Conservation (phyloP, 2,797 vertebrate species). For the Gymnoscopelus microlampas region DNA sequence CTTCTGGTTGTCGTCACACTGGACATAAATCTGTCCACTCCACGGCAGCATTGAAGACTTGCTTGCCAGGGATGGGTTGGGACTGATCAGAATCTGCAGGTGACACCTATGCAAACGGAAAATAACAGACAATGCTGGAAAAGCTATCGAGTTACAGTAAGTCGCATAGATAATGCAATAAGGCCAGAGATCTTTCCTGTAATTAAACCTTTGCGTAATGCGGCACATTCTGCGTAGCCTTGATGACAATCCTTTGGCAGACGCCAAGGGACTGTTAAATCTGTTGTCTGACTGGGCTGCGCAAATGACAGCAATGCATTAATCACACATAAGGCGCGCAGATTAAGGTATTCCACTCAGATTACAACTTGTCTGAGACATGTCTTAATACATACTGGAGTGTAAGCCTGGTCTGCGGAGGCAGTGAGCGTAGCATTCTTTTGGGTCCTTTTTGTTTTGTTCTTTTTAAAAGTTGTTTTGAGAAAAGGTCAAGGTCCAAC, state of each 20-base stretch:
- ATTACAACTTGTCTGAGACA: not conserved
- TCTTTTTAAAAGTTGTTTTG: not conserved
- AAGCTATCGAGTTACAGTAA: not conserved
- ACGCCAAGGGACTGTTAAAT: too few relatives aligned
- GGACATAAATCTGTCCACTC: constrained; percentile 91
- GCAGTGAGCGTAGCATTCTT: not conserved
- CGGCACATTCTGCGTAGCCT: not conserved
- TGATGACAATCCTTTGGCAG: not conserved
- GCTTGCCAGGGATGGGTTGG: constrained; percentile 88
- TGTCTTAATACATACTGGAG: not conserved
- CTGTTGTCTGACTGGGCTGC: too few relatives aligned
- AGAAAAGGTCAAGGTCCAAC: not conserved
- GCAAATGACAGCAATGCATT: too few relatives aligned
- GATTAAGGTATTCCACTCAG: too few relatives aligned
- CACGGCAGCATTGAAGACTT: constrained; percentile 88
- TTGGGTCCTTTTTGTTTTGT: not conserved
- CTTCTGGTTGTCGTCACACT: constrained; percentile 89
- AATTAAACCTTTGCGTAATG: not conserved
- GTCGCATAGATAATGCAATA: not conserved
- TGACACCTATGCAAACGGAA: constrained; percentile 79
- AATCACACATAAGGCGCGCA: too few relatives aligned
- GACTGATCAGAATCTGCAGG: constrained; percentile 91
- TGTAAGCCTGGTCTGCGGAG: not conserved
- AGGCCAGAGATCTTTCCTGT: not conserved
- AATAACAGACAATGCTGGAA: not conserved